These are phyloP conservation scores for Phyllotreta cruciferae DNA, from an alignment of 2,888 invertebrate species.

Conservation along the genomic window DNA sequence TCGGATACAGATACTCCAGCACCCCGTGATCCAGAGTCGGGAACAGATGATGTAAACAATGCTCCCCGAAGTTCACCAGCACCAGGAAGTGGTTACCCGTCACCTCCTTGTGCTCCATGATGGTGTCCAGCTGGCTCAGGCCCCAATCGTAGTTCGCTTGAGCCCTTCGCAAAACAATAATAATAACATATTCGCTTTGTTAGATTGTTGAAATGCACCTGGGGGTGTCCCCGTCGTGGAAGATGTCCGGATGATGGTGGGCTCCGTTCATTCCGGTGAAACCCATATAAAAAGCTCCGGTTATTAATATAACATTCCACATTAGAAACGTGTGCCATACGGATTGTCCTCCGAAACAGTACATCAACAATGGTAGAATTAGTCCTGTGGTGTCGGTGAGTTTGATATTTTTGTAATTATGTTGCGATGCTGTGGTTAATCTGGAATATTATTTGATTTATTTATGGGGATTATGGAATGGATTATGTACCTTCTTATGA, in stretches of 20 bases:
- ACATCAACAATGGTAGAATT: constrained; percentile 49
- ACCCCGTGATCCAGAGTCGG: constrained; percentile 83
- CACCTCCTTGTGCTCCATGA: constrained; percentile 76
- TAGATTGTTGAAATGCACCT: constrained; percentile 64
- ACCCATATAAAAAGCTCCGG: constrained; percentile 69
- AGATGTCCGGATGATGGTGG: constrained; percentile 82
- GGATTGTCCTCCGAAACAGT: constrained; percentile 12
- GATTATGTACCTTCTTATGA: constrained; percentile 63
- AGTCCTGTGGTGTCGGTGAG: constrained; percentile 58
- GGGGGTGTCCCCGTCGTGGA: constrained; percentile 79
- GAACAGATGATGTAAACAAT: constrained; percentile 81
- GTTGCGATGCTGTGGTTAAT: constrained; percentile 5
- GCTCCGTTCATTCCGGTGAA: constrained; percentile 75
- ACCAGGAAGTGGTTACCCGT: constrained; percentile 72
- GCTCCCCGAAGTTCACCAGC: constrained; percentile 79
- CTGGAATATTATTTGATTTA: constrained; percentile 2
- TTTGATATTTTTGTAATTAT: constrained; percentile 35
- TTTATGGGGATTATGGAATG: no score
- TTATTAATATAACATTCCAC: constrained; percentile 71
- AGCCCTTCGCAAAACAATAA: constrained; percentile 55
- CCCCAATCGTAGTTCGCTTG: constrained; percentile 74
- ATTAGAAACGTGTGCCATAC: constrained; percentile 51
- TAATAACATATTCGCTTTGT: neutral
- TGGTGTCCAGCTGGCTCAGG: constrained; percentile 76
- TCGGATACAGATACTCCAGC: constrained; percentile 72